A percentile compares a stretch with the other conserved stretches of the same genome.
Conservation (phyloP, 2,797 vertebrate genomes). For the Myoxocephalus aenaeus region DNA sequence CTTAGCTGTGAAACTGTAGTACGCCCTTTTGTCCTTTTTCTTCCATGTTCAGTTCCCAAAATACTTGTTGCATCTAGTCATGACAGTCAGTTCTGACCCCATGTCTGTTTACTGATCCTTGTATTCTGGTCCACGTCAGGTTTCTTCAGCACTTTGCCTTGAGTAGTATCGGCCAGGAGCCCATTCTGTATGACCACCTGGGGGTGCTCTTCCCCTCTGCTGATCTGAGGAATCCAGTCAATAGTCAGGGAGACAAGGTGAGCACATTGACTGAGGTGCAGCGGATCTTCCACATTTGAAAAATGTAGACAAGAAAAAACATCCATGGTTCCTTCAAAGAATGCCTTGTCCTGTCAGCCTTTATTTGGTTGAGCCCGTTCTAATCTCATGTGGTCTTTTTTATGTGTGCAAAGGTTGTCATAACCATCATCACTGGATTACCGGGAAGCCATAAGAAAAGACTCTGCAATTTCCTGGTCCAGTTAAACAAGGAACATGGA, state of each 20-base stretch:
- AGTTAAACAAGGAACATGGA: constrained; percentile 88
- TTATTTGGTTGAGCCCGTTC: background rate
- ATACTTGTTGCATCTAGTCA: background rate
- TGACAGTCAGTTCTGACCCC: background rate
- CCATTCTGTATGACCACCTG: constrained; percentile 89
- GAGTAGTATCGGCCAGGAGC: constrained; percentile 89
- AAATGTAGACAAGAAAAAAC: background rate
- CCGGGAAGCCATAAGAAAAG: constrained; percentile 91
- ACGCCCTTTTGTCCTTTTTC: background rate
- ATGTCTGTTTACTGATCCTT: constrained; percentile 9
- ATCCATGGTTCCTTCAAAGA: background rate
- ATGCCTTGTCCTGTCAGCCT: background rate
- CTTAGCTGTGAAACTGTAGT: background rate
- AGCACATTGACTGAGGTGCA: constrained; percentile 13
- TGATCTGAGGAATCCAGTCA: constrained; percentile 71
- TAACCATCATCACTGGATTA: constrained; percentile 91
- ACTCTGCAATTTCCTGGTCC: constrained; percentile 89
- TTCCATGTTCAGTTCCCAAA: background rate
- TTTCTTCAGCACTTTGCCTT: constrained; percentile 93
- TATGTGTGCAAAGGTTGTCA: constrained; percentile 83
- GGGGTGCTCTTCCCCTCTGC: constrained; percentile 86
- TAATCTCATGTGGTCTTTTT: constrained; percentile 31
- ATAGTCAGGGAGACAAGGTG: constrained; percentile 86
- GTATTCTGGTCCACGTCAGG: constrained; percentile 73
- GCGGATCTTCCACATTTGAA: background rate